Percentiles rank a stretch among this genome's conserved stretches.
Conservation (phyloP, 2,888 invertebrate genomes). For the Timandra comae region DNA sequence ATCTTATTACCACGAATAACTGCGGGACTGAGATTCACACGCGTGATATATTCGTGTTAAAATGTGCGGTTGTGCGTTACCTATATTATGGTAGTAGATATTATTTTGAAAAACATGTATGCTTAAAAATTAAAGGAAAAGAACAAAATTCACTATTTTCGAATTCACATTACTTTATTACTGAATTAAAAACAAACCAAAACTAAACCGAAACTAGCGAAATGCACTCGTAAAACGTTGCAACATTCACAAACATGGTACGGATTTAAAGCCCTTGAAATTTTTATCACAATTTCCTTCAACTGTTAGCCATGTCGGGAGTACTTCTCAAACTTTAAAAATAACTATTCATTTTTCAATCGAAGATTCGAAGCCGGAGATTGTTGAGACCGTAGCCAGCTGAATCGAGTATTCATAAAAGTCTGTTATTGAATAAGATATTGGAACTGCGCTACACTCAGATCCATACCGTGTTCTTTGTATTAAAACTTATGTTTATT, state of each 20-base stretch:
- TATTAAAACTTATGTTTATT: neutral
- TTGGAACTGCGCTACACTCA: slow-evolving; percentile 18
- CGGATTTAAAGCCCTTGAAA: slow-evolving; percentile 38
- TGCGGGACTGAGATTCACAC: too few relatives aligned
- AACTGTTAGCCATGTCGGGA: slow-evolving; percentile 7
- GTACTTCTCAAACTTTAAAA: slow-evolving; percentile 22
- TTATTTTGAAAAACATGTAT: too few relatives aligned
- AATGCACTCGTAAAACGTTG: slow-evolving; percentile 33
- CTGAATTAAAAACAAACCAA: slow-evolving; percentile 35
- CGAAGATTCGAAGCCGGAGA: slow-evolving; percentile 14
- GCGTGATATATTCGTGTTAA: too few relatives aligned
- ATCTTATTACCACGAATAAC: too few relatives aligned
- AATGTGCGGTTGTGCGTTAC: too few relatives aligned
- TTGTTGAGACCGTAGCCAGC: slow-evolving; percentile 21
- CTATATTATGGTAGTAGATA: too few relatives aligned
- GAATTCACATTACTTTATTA: slow-evolving; percentile 25
- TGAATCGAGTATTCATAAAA: slow-evolving; percentile 23
- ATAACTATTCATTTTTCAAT: slow-evolving; percentile 29
- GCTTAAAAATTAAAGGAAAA: too few relatives aligned
- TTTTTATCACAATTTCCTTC: slow-evolving; percentile 33
- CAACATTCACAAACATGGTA: slow-evolving; percentile 22
- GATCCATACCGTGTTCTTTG: slow-evolving; percentile 2
- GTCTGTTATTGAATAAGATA: slow-evolving; percentile 23
- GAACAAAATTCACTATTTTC: too few relatives aligned
- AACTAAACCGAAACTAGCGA: slow-evolving; percentile 26